These are phyloP conservation scores for Leptinotarsa rubiginosa DNA, from an alignment of 2,888 invertebrate species.

Conservation along the genomic window DNA sequence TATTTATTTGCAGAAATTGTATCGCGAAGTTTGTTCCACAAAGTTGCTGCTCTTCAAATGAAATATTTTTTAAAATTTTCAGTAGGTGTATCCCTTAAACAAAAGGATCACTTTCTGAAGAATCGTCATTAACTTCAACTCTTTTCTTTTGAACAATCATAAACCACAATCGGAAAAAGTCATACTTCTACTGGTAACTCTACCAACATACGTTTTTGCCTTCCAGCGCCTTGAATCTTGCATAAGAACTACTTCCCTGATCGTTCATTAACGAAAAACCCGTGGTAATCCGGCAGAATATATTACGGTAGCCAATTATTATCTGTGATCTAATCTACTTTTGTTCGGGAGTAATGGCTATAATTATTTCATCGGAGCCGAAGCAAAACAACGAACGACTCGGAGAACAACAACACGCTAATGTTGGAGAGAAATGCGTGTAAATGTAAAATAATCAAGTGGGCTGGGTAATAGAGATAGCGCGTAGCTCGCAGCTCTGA, in stretches of 20 bases:
- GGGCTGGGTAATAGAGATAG: slow-evolving; percentile 65
- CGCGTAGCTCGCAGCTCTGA: slow-evolving; percentile 62
- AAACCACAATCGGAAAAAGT: too few relatives aligned
- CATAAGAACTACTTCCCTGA: slow-evolving; percentile 32
- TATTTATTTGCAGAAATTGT: too few relatives aligned
- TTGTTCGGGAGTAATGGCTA: slow-evolving; percentile 58
- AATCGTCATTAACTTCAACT: too few relatives aligned
- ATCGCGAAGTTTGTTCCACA: too few relatives aligned
- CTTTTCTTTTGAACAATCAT: too few relatives aligned
- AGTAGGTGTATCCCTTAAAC: too few relatives aligned
- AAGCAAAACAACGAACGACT: slow-evolving; percentile 49
- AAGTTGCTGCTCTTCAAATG: too few relatives aligned
- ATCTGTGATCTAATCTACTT: slow-evolving; percentile 58
- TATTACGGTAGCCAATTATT: slow-evolving; percentile 57
- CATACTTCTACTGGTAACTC: too few relatives aligned
- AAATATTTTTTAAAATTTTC: too few relatives aligned
- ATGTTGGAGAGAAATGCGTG: slow-evolving; percentile 60
- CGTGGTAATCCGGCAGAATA: slow-evolving; percentile 53
- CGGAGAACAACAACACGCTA: slow-evolving; percentile 45
- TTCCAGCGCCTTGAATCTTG: slow-evolving; percentile 6
- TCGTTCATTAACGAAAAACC: slow-evolving; percentile 53
- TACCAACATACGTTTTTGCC: not conserved
- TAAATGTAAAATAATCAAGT: slow-evolving; percentile 66
- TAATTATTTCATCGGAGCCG: slow-evolving; percentile 56
- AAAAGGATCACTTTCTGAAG: too few relatives aligned